Conservation (phyloP, 2,888 invertebrate genomes). For the Aelia acuminata region DNA sequence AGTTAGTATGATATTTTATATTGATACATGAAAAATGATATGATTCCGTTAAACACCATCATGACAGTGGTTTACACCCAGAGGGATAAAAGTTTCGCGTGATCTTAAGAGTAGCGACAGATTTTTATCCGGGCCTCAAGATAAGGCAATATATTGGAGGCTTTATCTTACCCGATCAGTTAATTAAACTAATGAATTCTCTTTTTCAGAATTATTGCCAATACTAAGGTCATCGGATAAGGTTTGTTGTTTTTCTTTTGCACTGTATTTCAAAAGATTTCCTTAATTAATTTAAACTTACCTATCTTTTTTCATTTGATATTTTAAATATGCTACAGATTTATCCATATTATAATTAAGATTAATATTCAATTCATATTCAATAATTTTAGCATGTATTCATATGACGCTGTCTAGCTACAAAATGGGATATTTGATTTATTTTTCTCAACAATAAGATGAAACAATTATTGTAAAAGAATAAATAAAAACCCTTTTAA, state of each 20-base stretch:
- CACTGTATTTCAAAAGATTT: neutral
- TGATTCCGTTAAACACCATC: neutral
- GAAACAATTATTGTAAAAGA: no score
- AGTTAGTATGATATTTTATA: neutral
- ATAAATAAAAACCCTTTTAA: no score
- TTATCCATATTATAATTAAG: no score
- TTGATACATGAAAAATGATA: neutral
- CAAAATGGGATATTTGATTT: no score
- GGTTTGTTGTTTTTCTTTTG: neutral
- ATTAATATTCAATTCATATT: no score
- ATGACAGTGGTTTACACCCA: neutral
- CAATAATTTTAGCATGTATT: no score
- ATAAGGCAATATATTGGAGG: neutral
- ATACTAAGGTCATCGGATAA: slow-evolving; percentile 26
- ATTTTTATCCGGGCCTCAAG: slow-evolving; percentile 12
- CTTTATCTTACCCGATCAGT: neutral
- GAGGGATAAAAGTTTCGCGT: neutral
- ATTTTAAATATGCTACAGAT: no score
- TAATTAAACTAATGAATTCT: slow-evolving; percentile 44
- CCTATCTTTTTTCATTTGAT: no score
- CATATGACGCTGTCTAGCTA: no score
- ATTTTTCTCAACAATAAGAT: no score
- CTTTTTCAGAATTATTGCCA: neutral
- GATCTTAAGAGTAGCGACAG: slow-evolving; percentile 2
- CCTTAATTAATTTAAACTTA: no score